Conservation (phyloP, 2,113 vertebrate species). For the Copsychus sechellarum region DNA sequence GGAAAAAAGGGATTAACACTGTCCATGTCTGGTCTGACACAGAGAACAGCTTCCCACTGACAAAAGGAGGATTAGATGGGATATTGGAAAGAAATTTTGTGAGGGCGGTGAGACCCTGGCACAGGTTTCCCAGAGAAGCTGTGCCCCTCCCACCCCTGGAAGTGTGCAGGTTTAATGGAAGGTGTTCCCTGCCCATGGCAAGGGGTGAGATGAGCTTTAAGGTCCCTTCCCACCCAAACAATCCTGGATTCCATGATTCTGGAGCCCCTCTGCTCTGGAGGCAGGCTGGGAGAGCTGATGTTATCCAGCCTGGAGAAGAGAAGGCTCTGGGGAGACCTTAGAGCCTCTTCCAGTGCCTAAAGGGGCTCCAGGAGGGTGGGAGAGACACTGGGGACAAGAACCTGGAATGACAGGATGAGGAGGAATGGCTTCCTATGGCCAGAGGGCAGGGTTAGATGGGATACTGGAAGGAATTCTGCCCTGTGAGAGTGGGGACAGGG, state of each 20-base stretch:
- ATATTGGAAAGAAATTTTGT: fast-evolving
- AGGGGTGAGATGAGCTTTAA: background rate
- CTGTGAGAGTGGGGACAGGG: fast-evolving
- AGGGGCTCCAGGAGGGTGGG: background rate
- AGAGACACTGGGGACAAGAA: background rate
- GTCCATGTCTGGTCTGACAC: background rate
- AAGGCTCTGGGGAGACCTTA: background rate
- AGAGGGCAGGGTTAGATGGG: fast-evolving
- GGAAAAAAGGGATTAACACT: background rate
- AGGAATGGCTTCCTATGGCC: too few relatives aligned
- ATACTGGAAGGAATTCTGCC: fast-evolving
- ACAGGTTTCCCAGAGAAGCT: background rate
- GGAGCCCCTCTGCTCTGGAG: background rate
- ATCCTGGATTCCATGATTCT: background rate
- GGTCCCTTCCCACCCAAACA: background rate
- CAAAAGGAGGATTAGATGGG: background rate
- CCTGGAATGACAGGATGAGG: fast-evolving
- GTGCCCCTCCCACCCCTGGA: background rate
- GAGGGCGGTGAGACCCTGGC: background rate
- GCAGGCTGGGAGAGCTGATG: background rate
- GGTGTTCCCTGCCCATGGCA: background rate
- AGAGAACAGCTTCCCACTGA: background rate
- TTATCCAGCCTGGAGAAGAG: background rate
- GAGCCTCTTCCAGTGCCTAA: background rate
- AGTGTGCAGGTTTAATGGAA: background rate